Evolutionary conservation across 2,113 vertebrate species (phyloP), one percentile per base, ranked within the genome.

Genomic region (Clupea harengus): DNA sequence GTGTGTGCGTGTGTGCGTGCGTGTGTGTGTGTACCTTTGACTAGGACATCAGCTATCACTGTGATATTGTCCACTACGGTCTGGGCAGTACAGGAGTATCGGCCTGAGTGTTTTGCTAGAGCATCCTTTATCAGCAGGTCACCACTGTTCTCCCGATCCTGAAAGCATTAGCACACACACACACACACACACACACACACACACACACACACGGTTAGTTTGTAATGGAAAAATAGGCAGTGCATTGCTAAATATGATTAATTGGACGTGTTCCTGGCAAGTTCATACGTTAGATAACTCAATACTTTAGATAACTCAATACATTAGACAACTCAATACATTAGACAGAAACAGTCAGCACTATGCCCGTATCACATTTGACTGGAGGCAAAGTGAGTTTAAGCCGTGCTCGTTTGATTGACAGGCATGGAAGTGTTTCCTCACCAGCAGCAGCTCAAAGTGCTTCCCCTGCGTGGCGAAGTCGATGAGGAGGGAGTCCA

Each of bases 61-160:
- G 95, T 95, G 20, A 96, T 96, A n/a, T 95, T 98, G 93, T 99
- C 98, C 91, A 99, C 98, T 45, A 98, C 98, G 0, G 98, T 98
- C 93, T 99, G 97, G 28, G 98, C 96, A 0, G 96, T 98, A 92
- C 98, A 99, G 0, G 88, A 96, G 92, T 99, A 99, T 85, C 96
- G 96, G 57, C 98, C 98, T 0, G 97, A 96, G 0, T 99, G 98
- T 84, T 94, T 95, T 83, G 99, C 93, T 89, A 99, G 97, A 3
- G 92, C 94, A 0, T 98, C 97, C 82, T 95, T 95, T 89, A 99
- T 98, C 85, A 95, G 92, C 83, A 99, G 94, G 45, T 99, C 95
- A 25, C 98, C 97, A 0, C 96, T 96, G 87, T 95, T 90, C 52
- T 95, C 94, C 45, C 89, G 84, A 18, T 91, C 94, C 98, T 99